phyloP scores from a whole-genome alignment of 2,797 vertebrate species.

The Spinus olivaceus region DNA sequence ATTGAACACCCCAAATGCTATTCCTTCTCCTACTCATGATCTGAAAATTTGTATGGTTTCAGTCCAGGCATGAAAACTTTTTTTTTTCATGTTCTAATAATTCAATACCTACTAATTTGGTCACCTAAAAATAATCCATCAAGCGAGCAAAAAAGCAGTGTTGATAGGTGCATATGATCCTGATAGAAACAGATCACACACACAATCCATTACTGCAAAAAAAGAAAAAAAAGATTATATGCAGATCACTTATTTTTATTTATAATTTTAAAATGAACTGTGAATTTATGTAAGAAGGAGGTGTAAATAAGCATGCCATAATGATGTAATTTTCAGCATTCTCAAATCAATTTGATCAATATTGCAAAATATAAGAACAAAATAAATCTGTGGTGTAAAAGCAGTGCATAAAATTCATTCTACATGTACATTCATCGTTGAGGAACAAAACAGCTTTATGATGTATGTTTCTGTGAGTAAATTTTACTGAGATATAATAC shows the following conservation, averaged over 20 bases:
- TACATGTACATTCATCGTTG: not conserved
- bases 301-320: not conserved
- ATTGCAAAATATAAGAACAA: not conserved
- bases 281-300: not conserved
- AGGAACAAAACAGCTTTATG: not conserved
- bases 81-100: not conserved
- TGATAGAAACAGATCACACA: not conserved
- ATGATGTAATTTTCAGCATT: not conserved
- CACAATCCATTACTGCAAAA: not conserved
- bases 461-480: not conserved
- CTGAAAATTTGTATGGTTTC: not conserved
- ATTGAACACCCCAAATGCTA: not conserved
- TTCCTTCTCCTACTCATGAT: not conserved
- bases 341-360: not conserved
- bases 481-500: not conserved
- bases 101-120: not conserved
- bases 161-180: not conserved
- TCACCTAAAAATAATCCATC: not conserved
- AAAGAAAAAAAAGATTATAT: not conserved
- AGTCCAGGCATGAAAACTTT: not conserved
- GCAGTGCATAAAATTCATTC: not conserved
- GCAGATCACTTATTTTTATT: not conserved
- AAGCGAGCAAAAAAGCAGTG: rapidly evolving
- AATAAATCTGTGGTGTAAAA: not conserved
- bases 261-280: not conserved